Evolutionary conservation across 2,888 invertebrate genomes (phyloP).

Genomic region (Galeruca laticollis): DNA sequence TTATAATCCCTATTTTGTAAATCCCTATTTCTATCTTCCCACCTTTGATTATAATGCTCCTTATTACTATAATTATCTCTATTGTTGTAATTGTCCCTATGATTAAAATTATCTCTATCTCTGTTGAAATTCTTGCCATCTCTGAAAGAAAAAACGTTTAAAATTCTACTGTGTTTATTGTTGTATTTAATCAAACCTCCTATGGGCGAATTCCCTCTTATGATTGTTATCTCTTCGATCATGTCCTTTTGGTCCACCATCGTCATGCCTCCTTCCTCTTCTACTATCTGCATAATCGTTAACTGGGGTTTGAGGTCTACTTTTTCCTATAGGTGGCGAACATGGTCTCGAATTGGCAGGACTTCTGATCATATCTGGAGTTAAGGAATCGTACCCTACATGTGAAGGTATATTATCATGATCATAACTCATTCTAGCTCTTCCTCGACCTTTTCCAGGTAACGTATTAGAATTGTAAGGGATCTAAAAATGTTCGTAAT

Average conservation of each 20-base stretch:
- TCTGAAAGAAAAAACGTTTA: conserved; percentile 8
- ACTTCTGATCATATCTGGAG: conserved; percentile 66
- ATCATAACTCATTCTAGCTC: conserved; percentile 69
- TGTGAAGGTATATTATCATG: conserved; percentile 46
- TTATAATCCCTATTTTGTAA: conserved; percentile 21
- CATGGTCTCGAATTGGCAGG: conserved; percentile 62
- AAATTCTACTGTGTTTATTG: not conserved
- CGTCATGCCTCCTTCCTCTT: conserved; percentile 26
- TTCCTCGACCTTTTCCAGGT: conserved; percentile 68
- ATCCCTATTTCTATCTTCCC: conserved; percentile 22
- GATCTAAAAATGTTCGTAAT: conserved; percentile 15
- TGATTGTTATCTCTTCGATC: conserved; percentile 39
- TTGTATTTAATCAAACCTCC: conserved; percentile 23
- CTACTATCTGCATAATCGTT: conserved; percentile 48
- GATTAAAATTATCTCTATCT: conserved; percentile 32
- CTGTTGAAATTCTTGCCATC: conserved; percentile 29
- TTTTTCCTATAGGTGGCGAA: conserved; percentile 56
- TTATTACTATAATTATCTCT: conserved; percentile 28
- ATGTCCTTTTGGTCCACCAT: conserved; percentile 29
- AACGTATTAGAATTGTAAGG: conserved; percentile 74
- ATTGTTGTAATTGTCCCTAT: conserved; percentile 35
- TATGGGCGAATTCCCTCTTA: conserved; percentile 29
- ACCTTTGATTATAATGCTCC: conserved; percentile 30
- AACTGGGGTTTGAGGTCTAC: conserved; percentile 55
- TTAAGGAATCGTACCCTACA: conserved; percentile 61